Evolutionary conservation across 2,888 invertebrate species (phyloP).

Genomic region (Cataglyphis rosenhaueri): DNA sequence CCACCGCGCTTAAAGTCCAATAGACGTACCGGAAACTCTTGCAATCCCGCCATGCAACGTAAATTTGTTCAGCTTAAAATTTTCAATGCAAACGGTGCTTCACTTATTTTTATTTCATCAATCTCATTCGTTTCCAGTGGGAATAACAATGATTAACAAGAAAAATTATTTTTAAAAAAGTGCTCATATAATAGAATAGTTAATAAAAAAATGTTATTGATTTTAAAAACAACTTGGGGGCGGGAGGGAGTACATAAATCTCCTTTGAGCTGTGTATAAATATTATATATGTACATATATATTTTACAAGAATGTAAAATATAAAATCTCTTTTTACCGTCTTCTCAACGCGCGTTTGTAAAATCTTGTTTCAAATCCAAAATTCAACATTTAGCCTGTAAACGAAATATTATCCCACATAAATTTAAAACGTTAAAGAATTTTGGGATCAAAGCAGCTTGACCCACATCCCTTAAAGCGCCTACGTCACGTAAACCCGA

Average conservation of each 20-base stretch:
- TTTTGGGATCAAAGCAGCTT: background rate
- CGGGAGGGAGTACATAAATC: background rate
- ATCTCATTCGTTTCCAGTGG: conserved; percentile 5
- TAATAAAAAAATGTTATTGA: background rate
- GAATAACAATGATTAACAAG: conserved; percentile 4
- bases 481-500: background rate
- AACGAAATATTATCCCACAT: background rate
- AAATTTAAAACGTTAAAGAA: background rate
- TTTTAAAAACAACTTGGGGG: background rate
- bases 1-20: background rate
- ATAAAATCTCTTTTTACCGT: too few species aligned
- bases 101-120: background rate
- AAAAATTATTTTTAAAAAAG: conserved; percentile 8
- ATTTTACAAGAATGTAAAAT: too few species aligned
- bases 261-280: background rate
- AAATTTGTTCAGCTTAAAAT: conserved; percentile 22
- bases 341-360: background rate
- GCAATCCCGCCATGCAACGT: background rate
- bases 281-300: too few species aligned
- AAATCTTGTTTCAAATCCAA: background rate
- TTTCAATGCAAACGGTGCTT: background rate
- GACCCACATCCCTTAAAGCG: conserved; percentile 16
- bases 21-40: conserved; percentile 29
- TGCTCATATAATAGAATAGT: background rate
- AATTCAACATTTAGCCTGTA: background rate